Base-by-base conservation (phyloP, 2,797 vertebrate species). In the Amblyraja radiata region DNA sequence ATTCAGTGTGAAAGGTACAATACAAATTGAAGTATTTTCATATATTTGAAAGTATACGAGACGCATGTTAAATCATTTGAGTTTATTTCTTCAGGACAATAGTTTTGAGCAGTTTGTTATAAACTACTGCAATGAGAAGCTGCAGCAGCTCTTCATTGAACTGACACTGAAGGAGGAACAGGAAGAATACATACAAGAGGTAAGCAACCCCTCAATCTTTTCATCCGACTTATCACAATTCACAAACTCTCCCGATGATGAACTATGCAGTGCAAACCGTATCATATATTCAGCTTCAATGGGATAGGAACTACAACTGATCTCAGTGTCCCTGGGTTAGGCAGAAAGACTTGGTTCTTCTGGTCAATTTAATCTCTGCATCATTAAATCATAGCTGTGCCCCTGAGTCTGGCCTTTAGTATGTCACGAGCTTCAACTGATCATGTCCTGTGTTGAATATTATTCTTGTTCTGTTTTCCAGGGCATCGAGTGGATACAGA, bases 91-190 rank as follows among this genome's bases (percentile, higher is more conserved):
- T 0, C 71, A 97, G 97, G 94, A 96, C 74, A 97, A 97, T 0
- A 95, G 97, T 94, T 97, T 97, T 73, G 97, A 97, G 94, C 97
- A 97, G 65, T 97, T 97, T 88, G 96, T 97, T 94, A 97, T 97
- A 94, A 97, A 97, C 95, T 97, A 97, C 94, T 97, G 97, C 94
- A 97, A 97, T 0, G 97, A 97, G 95, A 97, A 97, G 93, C 95
- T 97, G 18, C 97, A 97, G 95, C 97, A 97, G 94, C 95, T 97
- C 84, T 97, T 97, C 94, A 97, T 97, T 94, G 94, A 96, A 88
- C 81, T 97, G 94, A 97, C 97, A 0, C 94, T 97, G 93, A 97
- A 96, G 93, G 97, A 97, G 93, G 97, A 97, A 18, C 97, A 97
- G 93, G 97, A 97, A 65, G 97, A 97, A 54, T 97, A 97, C 0